Evolutionary conservation across 2,113 vertebrate species (phyloP).

Genomic region (Macquaria ambigua): DNA sequence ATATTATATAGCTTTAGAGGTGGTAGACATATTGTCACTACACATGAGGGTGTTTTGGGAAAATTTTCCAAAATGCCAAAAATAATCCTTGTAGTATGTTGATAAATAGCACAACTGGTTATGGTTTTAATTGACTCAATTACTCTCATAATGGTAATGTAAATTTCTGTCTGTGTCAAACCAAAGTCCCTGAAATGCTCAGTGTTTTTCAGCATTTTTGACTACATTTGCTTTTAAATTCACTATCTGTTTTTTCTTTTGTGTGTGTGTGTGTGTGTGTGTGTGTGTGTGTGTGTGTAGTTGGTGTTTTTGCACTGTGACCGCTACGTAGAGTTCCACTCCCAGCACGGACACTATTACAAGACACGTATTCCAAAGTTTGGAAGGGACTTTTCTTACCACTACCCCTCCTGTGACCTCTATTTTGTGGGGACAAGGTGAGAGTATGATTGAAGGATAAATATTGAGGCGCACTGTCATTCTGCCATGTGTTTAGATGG

Average conservation of each 20-base stretch:
- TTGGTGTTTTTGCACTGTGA: slow-evolving; percentile 93
- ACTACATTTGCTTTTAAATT: neutral
- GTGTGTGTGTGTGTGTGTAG: slow-evolving; percentile 75
- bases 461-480: neutral
- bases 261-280: slow-evolving; percentile 41
- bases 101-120: neutral
- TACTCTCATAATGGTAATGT: too few relatives aligned
- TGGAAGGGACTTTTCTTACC: slow-evolving; percentile 96
- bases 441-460: neutral
- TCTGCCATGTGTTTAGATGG: neutral
- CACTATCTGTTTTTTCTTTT: neutral
- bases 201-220: neutral
- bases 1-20: too few relatives aligned
- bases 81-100: neutral
- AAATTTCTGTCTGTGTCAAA: neutral
- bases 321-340: slow-evolving; percentile 96
- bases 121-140: neutral
- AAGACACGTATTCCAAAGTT: slow-evolving; percentile 97
- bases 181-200: neutral
- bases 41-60: neutral
- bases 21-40: neutral
- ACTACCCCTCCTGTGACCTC: slow-evolving; percentile 96
- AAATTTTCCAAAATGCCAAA: neutral
- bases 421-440: slow-evolving; percentile 97
- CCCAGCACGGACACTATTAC: slow-evolving; percentile 95